Percentiles rank a stretch among this genome's conserved stretches.
Conservation (phyloP, 2,888 invertebrate genomes). For the Sinodicranocentrus sp. region DNA sequence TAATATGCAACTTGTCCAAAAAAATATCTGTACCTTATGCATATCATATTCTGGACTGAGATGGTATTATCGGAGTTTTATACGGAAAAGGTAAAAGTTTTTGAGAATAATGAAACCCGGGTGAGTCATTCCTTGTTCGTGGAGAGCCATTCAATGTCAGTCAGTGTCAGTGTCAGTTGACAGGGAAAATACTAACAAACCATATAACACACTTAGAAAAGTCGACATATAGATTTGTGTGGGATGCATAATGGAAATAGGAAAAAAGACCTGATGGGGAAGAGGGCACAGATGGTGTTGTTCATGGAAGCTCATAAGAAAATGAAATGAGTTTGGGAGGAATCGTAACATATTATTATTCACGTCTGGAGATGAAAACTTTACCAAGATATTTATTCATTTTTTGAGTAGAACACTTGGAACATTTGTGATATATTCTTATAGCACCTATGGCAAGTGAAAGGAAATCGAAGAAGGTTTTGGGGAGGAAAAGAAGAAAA, state of each 20-base stretch:
- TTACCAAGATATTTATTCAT: background rate
- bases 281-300: slow-evolving; percentile 50
- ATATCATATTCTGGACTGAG: no score
- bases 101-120: slow-evolving; percentile 52
- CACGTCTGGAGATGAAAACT: slow-evolving; percentile 18
- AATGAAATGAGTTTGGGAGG: slow-evolving; percentile 45
- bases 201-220: no score
- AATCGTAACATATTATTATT: slow-evolving; percentile 53
- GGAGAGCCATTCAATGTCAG: slow-evolving; percentile 66
- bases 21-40: no score
- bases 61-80: no score
- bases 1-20: no score
- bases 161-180: slow-evolving; percentile 66
- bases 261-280: no score
- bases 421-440: no score
- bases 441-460: no score
- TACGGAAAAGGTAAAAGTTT: slow-evolving; percentile 46
- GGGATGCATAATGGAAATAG: no score
- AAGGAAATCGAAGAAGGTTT: no score
- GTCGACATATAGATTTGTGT: no score
- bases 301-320: slow-evolving; percentile 8
- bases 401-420: background rate
- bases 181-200: slow-evolving; percentile 21
- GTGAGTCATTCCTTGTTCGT: slow-evolving; percentile 58
- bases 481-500: no score